Percentiles rank a stretch among this genome's conserved stretches.
Conservation (phyloP, 2,797 vertebrate species). For the Ctenopoma kingsleyae region DNA sequence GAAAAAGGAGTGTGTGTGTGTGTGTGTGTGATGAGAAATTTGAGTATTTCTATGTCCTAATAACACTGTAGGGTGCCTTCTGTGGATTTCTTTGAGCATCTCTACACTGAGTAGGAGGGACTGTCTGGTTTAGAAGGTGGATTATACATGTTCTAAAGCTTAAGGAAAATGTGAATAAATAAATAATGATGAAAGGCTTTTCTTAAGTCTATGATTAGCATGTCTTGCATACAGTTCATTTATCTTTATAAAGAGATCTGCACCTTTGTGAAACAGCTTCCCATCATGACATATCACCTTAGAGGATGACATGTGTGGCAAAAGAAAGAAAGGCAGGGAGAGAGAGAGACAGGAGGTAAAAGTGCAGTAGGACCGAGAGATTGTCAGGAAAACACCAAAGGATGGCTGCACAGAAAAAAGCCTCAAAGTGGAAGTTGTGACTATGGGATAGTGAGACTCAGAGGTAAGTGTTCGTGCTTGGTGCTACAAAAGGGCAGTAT, state of each 20-base stretch:
- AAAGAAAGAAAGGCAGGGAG: conserved; percentile 20
- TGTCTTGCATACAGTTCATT: conserved; percentile 30
- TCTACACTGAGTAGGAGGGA: conserved; percentile 50
- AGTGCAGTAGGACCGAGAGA: conserved; percentile 53
- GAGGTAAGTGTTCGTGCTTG: conserved; percentile 75
- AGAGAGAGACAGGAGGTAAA: conserved; percentile 30
- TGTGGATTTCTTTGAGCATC: conserved; percentile 51
- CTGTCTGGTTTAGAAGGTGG: conserved; percentile 48
- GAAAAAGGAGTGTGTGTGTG: conserved; percentile 20
- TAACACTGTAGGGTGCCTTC: conserved; percentile 45
- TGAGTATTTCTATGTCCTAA: conserved; percentile 60
- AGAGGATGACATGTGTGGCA: conserved; percentile 7
- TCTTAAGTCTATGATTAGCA: conserved; percentile 53
- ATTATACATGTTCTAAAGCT: conserved; percentile 46
- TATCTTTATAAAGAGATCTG: conserved; percentile 34
- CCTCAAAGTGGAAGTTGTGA: conserved; percentile 78
- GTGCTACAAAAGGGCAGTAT: conserved; percentile 79
- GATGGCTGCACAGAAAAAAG: conserved; percentile 67
- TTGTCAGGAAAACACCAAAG: conserved; percentile 58
- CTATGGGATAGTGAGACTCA: conserved; percentile 69
- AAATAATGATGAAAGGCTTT: conserved; percentile 46
- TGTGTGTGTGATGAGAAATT: conserved; percentile 38
- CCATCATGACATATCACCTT: conserved; percentile 10
- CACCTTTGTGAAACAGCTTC: conserved; percentile 29
- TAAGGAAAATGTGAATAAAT: conserved; percentile 37